Conservation (phyloP, 92 coral and sea anemone genomes). For the Heteractis magnifica region DNA sequence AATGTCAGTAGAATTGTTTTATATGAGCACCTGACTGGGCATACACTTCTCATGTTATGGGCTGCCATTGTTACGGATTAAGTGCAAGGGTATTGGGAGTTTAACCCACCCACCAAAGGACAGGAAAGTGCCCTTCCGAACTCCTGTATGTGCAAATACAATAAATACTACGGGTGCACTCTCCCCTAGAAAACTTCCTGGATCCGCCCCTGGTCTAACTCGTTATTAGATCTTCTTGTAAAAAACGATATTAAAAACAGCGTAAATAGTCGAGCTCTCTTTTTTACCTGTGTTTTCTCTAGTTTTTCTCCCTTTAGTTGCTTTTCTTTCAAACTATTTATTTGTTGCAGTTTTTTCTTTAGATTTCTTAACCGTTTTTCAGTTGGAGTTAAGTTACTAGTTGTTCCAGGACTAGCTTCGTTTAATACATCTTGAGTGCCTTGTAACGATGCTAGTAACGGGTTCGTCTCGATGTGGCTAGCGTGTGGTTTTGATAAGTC, state of each 20-base stretch:
- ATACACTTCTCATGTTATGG: too few relatives aligned
- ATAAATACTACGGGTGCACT: too few relatives aligned
- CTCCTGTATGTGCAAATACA: too few relatives aligned
- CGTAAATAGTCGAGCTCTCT: neutral
- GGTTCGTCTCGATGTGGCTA: neutral
- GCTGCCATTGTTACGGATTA: too few relatives aligned
- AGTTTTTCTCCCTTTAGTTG: constrained; percentile 67
- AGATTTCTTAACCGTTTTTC: constrained; percentile 79
- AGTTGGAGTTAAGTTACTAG: constrained; percentile 49
- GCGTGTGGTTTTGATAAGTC: neutral
- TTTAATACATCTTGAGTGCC: constrained; percentile 2
- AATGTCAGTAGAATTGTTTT: neutral
- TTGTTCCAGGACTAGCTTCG: neutral
- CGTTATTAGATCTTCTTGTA: too few relatives aligned
- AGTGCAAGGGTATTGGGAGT: too few relatives aligned
- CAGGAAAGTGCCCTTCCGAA: too few relatives aligned
- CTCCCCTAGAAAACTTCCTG: too few relatives aligned
- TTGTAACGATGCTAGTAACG: neutral
- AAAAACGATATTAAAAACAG: neutral
- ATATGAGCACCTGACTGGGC: too few relatives aligned
- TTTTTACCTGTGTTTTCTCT: constrained; percentile 78
- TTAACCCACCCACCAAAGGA: too few relatives aligned
- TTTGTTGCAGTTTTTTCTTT: constrained; percentile 86
- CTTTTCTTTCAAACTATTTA: constrained; percentile 65
- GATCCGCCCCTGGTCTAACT: too few relatives aligned